Evolutionary conservation across 1,140 invertebrate genomes (phyloP).

Genomic region (Cydia pomonella): DNA sequence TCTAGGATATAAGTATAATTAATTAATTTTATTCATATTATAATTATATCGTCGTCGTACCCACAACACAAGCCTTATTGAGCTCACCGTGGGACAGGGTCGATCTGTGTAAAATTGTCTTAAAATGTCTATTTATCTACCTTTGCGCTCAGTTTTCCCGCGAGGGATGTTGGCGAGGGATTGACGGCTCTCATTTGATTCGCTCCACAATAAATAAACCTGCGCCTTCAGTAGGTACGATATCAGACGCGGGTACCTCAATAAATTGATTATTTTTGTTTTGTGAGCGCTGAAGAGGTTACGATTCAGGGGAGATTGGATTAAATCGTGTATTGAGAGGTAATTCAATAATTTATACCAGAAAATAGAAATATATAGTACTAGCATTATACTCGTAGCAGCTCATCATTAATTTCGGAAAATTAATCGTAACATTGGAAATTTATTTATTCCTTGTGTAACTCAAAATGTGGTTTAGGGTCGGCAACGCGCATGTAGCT

Average conservation of each 20-base stretch:
- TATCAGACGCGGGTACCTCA: neutral
- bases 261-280: conserved; percentile 28
- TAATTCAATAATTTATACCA: conserved; percentile 1
- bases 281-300: conserved; percentile 6
- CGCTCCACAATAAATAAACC: conserved; percentile 24
- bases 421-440: no score
- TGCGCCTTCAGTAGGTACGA: neutral
- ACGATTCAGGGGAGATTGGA: neutral
- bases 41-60: no score
- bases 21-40: no score
- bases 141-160: neutral
- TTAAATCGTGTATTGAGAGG: neutral
- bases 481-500: no score
- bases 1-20: no score
- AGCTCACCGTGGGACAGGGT: no score
- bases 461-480: no score
- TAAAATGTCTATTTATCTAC: neutral
- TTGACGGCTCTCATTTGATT: neutral
- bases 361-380: neutral
- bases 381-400: no score
- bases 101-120: no score
- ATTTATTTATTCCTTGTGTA: no score
- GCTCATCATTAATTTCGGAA: no score
- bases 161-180: neutral
- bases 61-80: no score